A percentile compares a stretch with the other conserved stretches of the same genome.
These are phyloP conservation scores for Pelagia noctiluca DNA, from an alignment of 30 jellyfish, hydroid and myxozoan genomes.

Conservation along the genomic window DNA sequence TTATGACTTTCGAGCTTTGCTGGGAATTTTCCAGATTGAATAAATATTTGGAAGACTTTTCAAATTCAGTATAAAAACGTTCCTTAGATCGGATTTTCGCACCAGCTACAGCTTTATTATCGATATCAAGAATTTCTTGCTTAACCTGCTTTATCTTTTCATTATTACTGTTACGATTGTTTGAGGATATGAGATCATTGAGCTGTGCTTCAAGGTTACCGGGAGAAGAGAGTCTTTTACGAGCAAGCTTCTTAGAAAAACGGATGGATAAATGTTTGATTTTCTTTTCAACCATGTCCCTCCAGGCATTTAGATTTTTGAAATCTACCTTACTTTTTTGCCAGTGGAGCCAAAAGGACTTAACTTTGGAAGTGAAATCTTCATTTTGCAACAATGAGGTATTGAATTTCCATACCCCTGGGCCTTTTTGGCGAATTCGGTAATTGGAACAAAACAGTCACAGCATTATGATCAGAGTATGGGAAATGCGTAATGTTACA, in stretches of 20 bases:
- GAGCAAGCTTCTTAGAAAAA: neutral
- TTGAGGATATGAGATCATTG: neutral
- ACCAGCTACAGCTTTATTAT: neutral
- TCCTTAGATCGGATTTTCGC: conserved; percentile 29
- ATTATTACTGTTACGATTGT: too few relatives aligned
- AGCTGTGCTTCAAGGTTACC: neutral
- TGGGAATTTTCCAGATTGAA: conserved; percentile 5
- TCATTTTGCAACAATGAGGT: neutral
- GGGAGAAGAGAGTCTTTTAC: neutral
- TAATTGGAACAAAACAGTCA: too few relatives aligned
- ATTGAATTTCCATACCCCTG: neutral
- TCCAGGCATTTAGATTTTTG: neutral
- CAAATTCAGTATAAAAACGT: neutral
- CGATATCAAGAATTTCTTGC: neutral
- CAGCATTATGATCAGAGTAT: neutral
- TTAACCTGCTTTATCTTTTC: neutral
- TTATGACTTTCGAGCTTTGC: neutral
- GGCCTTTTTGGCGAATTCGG: neutral
- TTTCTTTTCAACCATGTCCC: neutral
- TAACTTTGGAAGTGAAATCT: too few relatives aligned
- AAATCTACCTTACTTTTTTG: neutral
- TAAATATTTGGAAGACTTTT: conserved; percentile 4
- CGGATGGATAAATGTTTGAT: neutral
- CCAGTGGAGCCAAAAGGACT: neutral
- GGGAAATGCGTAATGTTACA: neutral